Percentiles rank a stretch among this genome's conserved stretches.
These are phyloP conservation scores for Embidobia sp. DNA, from an alignment of 2,888 invertebrate genomes.

Conservation along the genomic window DNA sequence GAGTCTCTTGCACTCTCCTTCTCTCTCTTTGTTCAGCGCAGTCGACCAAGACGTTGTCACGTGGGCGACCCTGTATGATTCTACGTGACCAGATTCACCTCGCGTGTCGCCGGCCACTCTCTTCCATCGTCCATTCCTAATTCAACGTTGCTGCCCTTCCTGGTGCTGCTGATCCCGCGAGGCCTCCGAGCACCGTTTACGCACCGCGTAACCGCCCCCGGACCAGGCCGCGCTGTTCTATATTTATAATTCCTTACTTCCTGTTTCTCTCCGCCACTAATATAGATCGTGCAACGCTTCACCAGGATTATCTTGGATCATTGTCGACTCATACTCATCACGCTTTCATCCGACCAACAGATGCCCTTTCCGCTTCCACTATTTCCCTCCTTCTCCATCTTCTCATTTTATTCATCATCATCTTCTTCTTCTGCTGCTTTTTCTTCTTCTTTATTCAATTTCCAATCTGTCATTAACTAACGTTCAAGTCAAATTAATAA, in stretches of 20 bases:
- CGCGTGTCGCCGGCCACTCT: constrained; percentile 65
- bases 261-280: constrained; percentile 60
- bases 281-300: constrained; percentile 61
- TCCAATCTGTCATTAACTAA: too few species aligned
- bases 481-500: too few species aligned
- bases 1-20: constrained; percentile 61
- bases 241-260: constrained; percentile 67
- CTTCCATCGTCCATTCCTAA: constrained; percentile 52
- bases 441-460: too few species aligned
- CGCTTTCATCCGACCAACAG: constrained; percentile 22
- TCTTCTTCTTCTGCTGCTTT: not conserved
- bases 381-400: not conserved
- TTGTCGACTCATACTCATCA: constrained; percentile 47
- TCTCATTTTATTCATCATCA: too few species aligned
- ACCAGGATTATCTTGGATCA: constrained; percentile 54
- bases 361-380: constrained; percentile 14
- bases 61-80: constrained; percentile 77
- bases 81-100: constrained; percentile 79
- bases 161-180: constrained; percentile 42
- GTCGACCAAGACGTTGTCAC: constrained; percentile 70
- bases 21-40: constrained; percentile 59
- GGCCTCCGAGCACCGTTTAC: constrained; percentile 19
- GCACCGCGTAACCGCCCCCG: constrained; percentile 37
- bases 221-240: constrained; percentile 59
- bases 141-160: constrained; percentile 56